phyloP scores from a whole-genome alignment of 2,113 vertebrate genomes.

The Dermatemys mawii region DNA sequence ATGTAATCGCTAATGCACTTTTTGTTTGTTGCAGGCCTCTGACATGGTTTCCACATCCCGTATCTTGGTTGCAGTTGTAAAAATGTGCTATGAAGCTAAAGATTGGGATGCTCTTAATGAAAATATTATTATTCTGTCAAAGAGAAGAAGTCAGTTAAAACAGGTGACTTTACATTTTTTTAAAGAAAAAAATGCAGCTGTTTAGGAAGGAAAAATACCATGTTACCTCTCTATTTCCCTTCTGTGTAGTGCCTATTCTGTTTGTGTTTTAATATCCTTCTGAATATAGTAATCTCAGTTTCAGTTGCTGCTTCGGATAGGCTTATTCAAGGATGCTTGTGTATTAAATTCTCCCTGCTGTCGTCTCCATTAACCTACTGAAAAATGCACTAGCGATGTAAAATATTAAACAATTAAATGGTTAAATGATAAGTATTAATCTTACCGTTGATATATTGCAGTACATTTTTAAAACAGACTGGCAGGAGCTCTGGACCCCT shows the following conservation, averaged over 20 bases:
- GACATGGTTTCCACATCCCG: constrained; percentile 98
- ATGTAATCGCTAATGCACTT: not conserved
- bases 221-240: fast-evolving
- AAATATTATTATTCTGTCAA: constrained; percentile 96
- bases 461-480: too few species aligned
- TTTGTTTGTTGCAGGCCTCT: constrained; percentile 85
- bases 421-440: too few species aligned
- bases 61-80: constrained; percentile 95
- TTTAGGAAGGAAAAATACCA: not conserved
- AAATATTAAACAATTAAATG: too few species aligned
- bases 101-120: constrained; percentile 98
- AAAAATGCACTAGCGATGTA: not conserved
- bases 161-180: constrained; percentile 81
- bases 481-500: too few species aligned
- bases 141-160: constrained; percentile 97
- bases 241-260: not conserved
- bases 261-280: not conserved
- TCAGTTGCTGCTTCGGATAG: not conserved
- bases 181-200: not conserved
- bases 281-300: not conserved
- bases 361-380: not conserved
- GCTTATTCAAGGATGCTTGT: not conserved
- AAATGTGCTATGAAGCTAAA: constrained; percentile 96
- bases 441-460: too few species aligned
- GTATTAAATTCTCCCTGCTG: not conserved